phyloP scores from a whole-genome alignment of 2,888 invertebrate genomes.

The Pomacea canaliculata region DNA sequence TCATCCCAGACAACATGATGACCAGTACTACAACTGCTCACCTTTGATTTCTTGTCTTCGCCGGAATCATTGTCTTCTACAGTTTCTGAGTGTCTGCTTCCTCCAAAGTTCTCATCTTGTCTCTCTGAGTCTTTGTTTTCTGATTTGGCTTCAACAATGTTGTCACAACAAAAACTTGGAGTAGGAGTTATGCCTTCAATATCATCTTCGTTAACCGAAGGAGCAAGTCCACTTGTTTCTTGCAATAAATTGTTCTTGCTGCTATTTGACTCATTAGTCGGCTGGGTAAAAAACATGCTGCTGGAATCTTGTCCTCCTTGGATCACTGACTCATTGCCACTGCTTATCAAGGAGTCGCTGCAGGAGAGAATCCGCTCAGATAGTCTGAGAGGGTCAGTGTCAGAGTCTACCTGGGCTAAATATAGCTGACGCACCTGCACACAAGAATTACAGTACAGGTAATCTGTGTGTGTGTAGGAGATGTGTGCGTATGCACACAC shows the following conservation, averaged over 20 bases:
- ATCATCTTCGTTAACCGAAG: constrained; percentile 1
- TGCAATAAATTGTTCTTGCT: neutral
- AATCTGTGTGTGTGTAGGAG: no score
- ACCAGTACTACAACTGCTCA: neutral
- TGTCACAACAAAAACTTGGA: constrained; percentile 15
- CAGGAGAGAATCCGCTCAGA: constrained; percentile 6
- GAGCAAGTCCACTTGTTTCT: neutral
- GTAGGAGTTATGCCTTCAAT: constrained; percentile 15
- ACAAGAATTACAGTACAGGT: neutral
- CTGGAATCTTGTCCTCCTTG: constrained; percentile 2
- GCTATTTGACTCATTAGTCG: neutral
- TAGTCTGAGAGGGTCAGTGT: constrained; percentile 2
- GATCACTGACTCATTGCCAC: constrained; percentile 17
- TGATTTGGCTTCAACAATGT: neutral
- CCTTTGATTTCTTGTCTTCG: neutral
- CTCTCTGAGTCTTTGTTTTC: neutral
- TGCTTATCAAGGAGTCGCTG: constrained; percentile 13
- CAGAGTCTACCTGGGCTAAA: constrained; percentile 5
- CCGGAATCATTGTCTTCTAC: no score
- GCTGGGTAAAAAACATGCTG: neutral
- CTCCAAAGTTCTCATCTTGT: neutral
- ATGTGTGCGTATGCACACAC: no score
- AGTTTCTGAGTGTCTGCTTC: no score
- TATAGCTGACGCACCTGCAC: constrained; percentile 24
- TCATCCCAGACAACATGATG: neutral